Base-by-base conservation (phyloP, 2,797 vertebrate species). In the Malacoraja senta region DNA sequence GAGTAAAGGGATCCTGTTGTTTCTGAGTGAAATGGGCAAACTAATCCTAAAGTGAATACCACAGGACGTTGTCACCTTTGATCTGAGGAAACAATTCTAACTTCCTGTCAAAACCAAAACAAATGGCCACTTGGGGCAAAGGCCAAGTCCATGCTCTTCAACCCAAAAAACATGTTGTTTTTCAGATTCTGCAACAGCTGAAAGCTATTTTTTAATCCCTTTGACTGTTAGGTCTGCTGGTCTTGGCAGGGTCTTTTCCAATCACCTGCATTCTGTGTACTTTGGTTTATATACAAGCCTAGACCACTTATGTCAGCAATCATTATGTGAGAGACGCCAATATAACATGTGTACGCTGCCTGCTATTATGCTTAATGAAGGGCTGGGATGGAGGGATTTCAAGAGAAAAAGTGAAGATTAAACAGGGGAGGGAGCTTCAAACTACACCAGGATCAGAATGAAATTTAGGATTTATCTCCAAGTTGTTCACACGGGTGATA, bases 21-120 rank as follows among this genome's bases (percentile, higher is more conserved):
- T n/a, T 88, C 61, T 21, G 29, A 19, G n/a, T 68, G n/a, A 32
- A 35, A 68, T 68, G 61, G 63, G 32, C 8, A 8, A 21, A 10
- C 17, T 65, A 68, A 88, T 88, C 84, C n/a, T 88, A 19, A 1
- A 10, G 61, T 32, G 63, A 21, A 19, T 21, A 35, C 63, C 7
- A 21, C 19, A 88, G 32, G 15, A 10, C 19, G 21, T 63, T 17
- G 29, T 88, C 35, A 65, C 61, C 84, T 68, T 68, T 88, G 61
- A 88, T 32, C 61, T 88, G 32, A 32, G 9, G 84, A 32, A 88
- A 19, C 24, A 61, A 88, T 88, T 63, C 29, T 65, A 61, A 65
- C 58, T 65, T 86, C 58, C 61, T 65, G 83, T 63, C 83, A 86
- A 86, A 86, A 86, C 29, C 32, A 63, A 86, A 86, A 86, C 58